These are phyloP conservation scores for Chionis minor DNA, from an alignment of 2,113 vertebrate genomes.

Conservation along the genomic window DNA sequence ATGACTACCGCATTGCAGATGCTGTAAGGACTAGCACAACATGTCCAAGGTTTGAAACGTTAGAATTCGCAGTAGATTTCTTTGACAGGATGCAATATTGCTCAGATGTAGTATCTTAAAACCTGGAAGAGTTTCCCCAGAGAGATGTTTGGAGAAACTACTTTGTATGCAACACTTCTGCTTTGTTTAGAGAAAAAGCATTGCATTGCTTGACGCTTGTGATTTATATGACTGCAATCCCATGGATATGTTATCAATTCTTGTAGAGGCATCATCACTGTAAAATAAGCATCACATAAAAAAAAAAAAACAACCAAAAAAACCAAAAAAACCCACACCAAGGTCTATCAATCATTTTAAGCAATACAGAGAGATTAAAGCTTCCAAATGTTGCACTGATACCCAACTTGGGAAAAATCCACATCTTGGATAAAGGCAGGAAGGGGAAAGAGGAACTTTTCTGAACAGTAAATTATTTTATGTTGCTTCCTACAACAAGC, in stretches of 20 bases:
- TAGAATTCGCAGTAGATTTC: neutral
- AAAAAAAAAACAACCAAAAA: neutral
- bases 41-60: neutral
- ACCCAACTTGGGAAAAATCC: neutral
- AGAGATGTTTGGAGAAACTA: neutral
- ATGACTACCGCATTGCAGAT: neutral
- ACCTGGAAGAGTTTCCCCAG: neutral
- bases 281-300: neutral
- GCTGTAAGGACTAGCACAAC: neutral
- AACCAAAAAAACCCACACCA: neutral
- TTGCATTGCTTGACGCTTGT: neutral
- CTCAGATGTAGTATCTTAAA: neutral
- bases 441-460: neutral
- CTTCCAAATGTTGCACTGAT: neutral
- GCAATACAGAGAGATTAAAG: neutral
- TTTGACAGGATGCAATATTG: neutral
- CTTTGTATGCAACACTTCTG: neutral
- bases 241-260: neutral
- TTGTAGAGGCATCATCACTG: neutral
- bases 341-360: neutral
- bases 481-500: neutral
- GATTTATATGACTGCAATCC: neutral
- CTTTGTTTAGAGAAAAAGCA: conserved; percentile 19
- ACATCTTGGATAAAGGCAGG: neutral
- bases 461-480: neutral